Percentiles rank a stretch among this genome's conserved stretches.
These are phyloP conservation scores for Platysteira castanea DNA, from an alignment of 2,113 vertebrate genomes.

Conservation along the genomic window DNA sequence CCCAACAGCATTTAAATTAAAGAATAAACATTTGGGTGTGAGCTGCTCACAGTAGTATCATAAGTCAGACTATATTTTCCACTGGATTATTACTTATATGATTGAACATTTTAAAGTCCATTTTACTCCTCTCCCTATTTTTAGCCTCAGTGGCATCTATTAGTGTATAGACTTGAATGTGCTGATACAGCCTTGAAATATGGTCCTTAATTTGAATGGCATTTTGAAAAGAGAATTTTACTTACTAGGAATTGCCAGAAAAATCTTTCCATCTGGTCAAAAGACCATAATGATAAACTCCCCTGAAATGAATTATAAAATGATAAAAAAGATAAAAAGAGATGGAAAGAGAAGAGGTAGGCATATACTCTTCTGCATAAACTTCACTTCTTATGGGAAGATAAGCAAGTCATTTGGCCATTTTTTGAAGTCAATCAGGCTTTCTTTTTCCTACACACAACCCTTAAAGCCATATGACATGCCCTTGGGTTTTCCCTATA, in stretches of 20 bases:
- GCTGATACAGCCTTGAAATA: background rate
- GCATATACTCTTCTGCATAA: background rate
- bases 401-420: background rate
- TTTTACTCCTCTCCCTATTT: background rate
- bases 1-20: background rate
- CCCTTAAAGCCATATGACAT: background rate
- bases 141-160: background rate
- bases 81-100: background rate
- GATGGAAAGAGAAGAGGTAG: background rate
- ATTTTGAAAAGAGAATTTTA: background rate
- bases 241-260: background rate
- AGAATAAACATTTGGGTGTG: background rate
- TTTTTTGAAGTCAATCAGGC: background rate
- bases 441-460: background rate
- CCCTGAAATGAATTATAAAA: background rate
- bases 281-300: background rate
- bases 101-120: background rate
- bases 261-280: background rate
- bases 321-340: background rate
- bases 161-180: background rate
- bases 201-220: background rate
- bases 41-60: background rate
- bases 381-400: background rate
- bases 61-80: background rate
- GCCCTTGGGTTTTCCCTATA: background rate